Percentiles rank a stretch among this genome's conserved stretches.
Conservation (phyloP, 2,113 vertebrate species). For the Bubo bubo region DNA sequence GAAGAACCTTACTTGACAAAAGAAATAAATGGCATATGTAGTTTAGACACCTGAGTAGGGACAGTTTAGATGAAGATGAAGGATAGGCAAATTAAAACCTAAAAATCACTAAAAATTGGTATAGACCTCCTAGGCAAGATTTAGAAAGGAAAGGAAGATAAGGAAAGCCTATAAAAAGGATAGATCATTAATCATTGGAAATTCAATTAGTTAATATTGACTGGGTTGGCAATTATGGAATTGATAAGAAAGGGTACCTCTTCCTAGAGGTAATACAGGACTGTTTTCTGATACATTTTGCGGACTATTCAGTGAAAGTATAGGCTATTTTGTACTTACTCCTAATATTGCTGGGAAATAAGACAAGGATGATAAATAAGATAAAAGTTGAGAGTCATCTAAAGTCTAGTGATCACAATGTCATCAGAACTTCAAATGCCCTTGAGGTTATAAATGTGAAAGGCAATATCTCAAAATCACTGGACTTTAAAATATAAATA, state of each 20-base stretch:
- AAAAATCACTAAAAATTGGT: conserved; percentile 62
- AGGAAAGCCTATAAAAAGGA: conserved; percentile 52
- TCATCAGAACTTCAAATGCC: conserved; percentile 29
- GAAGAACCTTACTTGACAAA: conserved; percentile 56
- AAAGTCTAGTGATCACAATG: conserved; percentile 26
- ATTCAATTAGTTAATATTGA: conserved; percentile 77
- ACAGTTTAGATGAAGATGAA: conserved; percentile 72
- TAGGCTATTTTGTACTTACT: conserved; percentile 39
- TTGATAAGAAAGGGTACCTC: conserved; percentile 68
- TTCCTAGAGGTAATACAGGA: conserved; percentile 47
- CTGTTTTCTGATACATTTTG: conserved; percentile 34
- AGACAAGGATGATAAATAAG: conserved; percentile 68
- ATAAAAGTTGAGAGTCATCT: conserved; percentile 8
- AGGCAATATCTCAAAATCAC: conserved; percentile 28
- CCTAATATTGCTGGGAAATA: conserved; percentile 56
- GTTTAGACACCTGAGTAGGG: conserved; percentile 42
- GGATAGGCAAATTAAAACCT: conserved; percentile 72
- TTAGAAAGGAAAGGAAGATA: conserved; percentile 65
- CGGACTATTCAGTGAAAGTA: background rate
- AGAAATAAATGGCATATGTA: conserved; percentile 73
- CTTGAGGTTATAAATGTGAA: conserved; percentile 52
- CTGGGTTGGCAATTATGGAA: conserved; percentile 65
- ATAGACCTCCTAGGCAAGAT: conserved; percentile 38
- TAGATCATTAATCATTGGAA: conserved; percentile 72
- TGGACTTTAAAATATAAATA: conserved; percentile 57